Evolutionary conservation across 2,113 vertebrate species (phyloP), one percentile per base, ranked within the genome.

Genomic region (Varanus komodoensis): DNA sequence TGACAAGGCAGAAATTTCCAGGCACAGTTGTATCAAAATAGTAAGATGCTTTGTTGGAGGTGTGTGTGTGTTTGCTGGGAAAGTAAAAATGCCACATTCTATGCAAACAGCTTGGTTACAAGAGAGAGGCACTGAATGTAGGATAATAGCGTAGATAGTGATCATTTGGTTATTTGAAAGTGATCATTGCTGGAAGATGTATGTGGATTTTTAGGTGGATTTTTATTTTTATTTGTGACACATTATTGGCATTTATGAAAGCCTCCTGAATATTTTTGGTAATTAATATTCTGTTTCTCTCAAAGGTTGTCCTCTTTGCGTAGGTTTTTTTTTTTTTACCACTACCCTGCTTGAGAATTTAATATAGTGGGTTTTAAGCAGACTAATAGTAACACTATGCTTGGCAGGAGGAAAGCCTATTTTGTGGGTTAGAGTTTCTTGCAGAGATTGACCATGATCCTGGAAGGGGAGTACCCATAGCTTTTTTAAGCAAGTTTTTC

Each of bases 1-100:
- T 96, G 96, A 96, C 94, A 89, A 0, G 93, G 95, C 95, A 96
- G 91, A 96, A 96, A 95, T 34, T 75, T 54, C 84, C 86, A 75
- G 92, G 73, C 0, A 0, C 23, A 81, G 82, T 94, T 90, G 89
- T 91, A 67, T 89, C 89, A 82, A 80, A 82, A 85, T 68, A 77
- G 1, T 90, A 92, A 38, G 12, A 38, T 87, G 52, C 92, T 93
- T 57, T 71, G 8, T n/a, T 54, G n/a, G n/a, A 84, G 48, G 8
- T 34, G 57, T 57, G 38, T 44, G 38, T 44, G 38, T 44, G 38
- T 44, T 44, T 44, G 38, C 27, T 19, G n/a, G 17, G 52, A 83
- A 52, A 38, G 17, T 74, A 89, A 64, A 64, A 83, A 67, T 29
- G 8, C 29, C 34, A 27, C 57, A 69, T 9, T 68, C 68, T n/a